phyloP scores from a whole-genome alignment of 2,113 vertebrate species.

The Laticauda laticaudata region DNA sequence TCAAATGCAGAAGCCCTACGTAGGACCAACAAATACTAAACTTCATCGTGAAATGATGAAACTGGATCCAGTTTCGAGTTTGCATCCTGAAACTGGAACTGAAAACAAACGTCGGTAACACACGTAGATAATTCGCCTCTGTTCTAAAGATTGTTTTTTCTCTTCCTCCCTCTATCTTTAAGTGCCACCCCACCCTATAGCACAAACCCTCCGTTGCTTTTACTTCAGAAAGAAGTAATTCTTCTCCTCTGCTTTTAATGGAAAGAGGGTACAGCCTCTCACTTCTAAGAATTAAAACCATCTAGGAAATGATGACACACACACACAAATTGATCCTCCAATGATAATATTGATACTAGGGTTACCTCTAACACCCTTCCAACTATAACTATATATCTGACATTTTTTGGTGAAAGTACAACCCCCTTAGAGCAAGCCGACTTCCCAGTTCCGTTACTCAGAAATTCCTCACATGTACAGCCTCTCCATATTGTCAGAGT shows the following conservation, averaged over 20 bases:
- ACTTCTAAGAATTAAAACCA: neutral
- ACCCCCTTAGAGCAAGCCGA: neutral
- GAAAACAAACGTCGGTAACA: conserved; percentile 49
- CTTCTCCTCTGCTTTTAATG: neutral
- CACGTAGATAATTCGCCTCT: conserved; percentile 41
- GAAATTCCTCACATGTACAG: neutral
- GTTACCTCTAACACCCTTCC: neutral
- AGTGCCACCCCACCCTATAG: neutral
- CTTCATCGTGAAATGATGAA: conserved; percentile 7
- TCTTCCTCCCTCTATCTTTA: neutral
- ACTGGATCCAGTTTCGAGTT: too few relatives aligned
- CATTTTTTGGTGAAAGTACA: neutral
- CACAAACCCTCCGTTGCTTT: neutral
- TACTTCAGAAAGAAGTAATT: neutral
- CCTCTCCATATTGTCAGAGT: neutral
- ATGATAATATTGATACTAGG: neutral
- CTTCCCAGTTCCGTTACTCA: neutral
- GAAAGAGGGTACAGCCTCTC: neutral
- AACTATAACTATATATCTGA: neutral
- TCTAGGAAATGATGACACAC: neutral
- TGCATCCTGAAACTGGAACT: neutral
- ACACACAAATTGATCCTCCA: neutral
- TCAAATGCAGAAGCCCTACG: neutral
- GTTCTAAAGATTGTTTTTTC: accelerated
- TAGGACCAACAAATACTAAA: neutral